Percentiles rank a stretch among this genome's conserved stretches.
Conservation (phyloP, 2,113 vertebrate genomes). For the Fregata magnificens region DNA sequence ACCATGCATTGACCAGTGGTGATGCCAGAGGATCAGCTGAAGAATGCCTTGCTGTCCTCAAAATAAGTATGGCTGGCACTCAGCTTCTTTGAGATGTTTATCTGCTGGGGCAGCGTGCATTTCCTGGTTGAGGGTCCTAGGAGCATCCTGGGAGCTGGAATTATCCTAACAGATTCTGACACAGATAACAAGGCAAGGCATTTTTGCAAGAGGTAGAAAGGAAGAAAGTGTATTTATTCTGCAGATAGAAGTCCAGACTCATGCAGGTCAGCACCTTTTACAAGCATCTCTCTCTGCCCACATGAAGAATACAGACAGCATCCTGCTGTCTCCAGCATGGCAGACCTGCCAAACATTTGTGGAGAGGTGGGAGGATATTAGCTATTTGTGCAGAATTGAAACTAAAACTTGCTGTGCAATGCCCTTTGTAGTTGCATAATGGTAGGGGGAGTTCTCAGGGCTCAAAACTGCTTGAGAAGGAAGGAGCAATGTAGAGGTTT, state of each 20-base stretch:
- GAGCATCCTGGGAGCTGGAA: neutral
- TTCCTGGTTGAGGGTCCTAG: neutral
- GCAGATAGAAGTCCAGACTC: neutral
- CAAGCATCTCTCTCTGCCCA: neutral
- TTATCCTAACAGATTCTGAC: neutral
- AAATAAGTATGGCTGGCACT: neutral
- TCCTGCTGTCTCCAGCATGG: neutral
- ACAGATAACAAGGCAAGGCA: neutral
- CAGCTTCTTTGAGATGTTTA: neutral
- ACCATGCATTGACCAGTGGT: neutral
- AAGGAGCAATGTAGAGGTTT: neutral
- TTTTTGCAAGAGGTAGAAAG: neutral
- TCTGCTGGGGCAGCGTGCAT: neutral
- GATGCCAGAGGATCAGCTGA: neutral
- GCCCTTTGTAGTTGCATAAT: neutral
- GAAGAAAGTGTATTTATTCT: neutral
- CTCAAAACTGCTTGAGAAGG: neutral
- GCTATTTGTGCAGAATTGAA: neutral
- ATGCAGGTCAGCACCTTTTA: neutral
- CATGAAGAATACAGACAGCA: neutral
- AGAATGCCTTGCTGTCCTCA: neutral
- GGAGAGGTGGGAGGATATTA: neutral
- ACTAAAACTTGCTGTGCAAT: neutral
- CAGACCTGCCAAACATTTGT: neutral
- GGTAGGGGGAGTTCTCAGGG: neutral